Base-by-base conservation (phyloP, 2,888 invertebrate genomes). In the Metopia argyrocephala region DNA sequence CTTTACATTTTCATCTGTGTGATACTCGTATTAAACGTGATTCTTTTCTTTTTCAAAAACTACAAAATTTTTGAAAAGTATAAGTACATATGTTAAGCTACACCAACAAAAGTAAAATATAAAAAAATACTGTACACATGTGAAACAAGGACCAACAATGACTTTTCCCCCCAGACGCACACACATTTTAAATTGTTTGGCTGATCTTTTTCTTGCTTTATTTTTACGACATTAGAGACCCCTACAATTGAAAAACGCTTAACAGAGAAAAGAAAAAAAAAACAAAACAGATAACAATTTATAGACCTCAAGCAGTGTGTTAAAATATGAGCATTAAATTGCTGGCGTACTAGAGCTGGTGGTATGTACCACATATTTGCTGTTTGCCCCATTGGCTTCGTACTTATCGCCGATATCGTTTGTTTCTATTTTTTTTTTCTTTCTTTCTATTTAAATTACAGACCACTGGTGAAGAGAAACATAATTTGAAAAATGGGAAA, bases 111-210 rank as follows among this genome's bases (percentile, higher is more conserved):
- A 48, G 20, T 12, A 31, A 31, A 46, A 46, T 15, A 28, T 9
- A 25, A 15, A 61, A 38, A 46, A 9, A 52, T 65, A 6, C 48
- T n/a, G 25, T 23, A 68, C 68, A 69, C 62, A 76, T 80, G 80
- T 76, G 80, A 74, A 70, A 74, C 81, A 81, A 81, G 81, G 81
- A 81, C 78, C 76, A 70, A 74, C 76, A 70, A 74, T 81, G 81
- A 78, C 76, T 81, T 64, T 74, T 73, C 31, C 45, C 45, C 46
- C 38, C 38, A 38, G 38, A 31, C 15, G 15, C 38, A n/a, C 28
- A 54, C 46, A 18, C 48, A 57, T 15, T 15, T 15, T 48, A 15
- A 61, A 20, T 38, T 38, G 9, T 38, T 20, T 56, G 52, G 52
- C 45, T 46, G 54, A 38, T 38, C 12, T 2, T 38, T 46, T 45